Evolutionary conservation across 1,140 invertebrate species (phyloP).

Genomic region (Onthophagus taurus): DNA sequence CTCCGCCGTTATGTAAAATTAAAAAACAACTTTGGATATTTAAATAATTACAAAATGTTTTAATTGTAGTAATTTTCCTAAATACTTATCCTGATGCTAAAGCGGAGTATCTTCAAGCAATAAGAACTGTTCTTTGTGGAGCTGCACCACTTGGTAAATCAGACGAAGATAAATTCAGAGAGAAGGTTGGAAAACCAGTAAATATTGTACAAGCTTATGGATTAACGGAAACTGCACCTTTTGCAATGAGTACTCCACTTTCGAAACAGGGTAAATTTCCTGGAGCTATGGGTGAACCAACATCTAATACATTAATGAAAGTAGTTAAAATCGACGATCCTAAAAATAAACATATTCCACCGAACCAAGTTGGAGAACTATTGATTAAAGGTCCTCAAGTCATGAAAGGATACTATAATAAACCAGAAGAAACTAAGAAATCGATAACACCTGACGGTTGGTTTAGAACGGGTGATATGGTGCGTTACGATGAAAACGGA

Average conservation of each 20-base stretch:
- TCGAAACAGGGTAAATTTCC: conserved; percentile 31
- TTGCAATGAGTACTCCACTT: conserved; percentile 30
- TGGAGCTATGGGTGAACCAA: conserved; percentile 49
- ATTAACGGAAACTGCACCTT: conserved; percentile 52
- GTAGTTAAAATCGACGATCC: conserved; percentile 50
- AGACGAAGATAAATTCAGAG: conserved; percentile 47
- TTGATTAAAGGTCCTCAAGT: conserved; percentile 58
- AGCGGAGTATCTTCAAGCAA: conserved; percentile 43
- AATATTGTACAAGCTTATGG: conserved; percentile 48
- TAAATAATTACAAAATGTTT: conserved; percentile 44
- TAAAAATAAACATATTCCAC: conserved; percentile 41
- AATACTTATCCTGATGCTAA: conserved; percentile 51
- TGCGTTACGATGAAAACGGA: conserved; percentile 51
- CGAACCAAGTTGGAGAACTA: conserved; percentile 52
- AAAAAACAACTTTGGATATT: conserved; percentile 61
- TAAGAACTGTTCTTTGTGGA: conserved; percentile 50
- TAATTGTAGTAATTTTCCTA: conserved; percentile 55
- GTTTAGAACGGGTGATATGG: conserved; percentile 70
- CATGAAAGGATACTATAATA: conserved; percentile 66
- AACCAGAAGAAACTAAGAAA: conserved; percentile 55
- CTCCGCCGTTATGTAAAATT: conserved; percentile 55
- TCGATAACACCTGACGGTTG: conserved; percentile 57
- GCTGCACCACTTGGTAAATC: conserved; percentile 60
- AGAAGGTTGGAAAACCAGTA: conserved; percentile 35
- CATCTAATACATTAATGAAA: conserved; percentile 55